Evolutionary conservation across 2,888 invertebrate genomes (phyloP), one percentile per base, ranked within the genome.

Genomic region (Resseliella maxima): DNA sequence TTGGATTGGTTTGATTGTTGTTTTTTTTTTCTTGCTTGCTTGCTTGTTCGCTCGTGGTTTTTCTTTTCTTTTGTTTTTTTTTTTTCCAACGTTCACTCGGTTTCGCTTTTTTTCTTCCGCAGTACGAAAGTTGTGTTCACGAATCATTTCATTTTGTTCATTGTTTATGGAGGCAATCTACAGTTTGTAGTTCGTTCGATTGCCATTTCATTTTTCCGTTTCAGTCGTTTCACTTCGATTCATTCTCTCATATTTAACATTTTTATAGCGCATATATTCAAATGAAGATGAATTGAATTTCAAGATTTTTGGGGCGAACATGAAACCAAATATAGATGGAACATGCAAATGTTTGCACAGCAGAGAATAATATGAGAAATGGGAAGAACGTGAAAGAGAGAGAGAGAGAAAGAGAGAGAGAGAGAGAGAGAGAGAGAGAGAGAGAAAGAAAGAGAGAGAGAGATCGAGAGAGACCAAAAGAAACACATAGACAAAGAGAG

Each of bases 141-240:
- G 59, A 59, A 59, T 59, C 59, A 59, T 59, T 59, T 59, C 59
- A 24, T 59, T 3, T 59, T 59, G 59, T 59, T 50, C 18, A 24
- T 59, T 59, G n/a, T 59, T 24, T 59, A 0, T 59, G n/a, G 21
- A 50, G 41, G 41, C 41, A 41, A 41, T 50, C 2, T 59, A 24
- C 24, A 59, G 59, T 59, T 50, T 24, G 59, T 59, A 6, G 59
- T 59, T 59, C 12, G 59, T 59, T 24, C 24, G n/a, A 24, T 24
- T 59, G 59, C 59, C 59, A 59, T 59, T 10, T 59, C n/a, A n/a
- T n/a, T n/a, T 10, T 59, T 59, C 59, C 59, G 59, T 5, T 24
- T 59, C 24, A 24, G 59, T 59, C 50, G 41, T 50, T 18, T 50
- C 59, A 24, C 59, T 59, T 59, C 2, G 2, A 18, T 18, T 50